Base-by-base conservation (phyloP, 1,140 invertebrate species). In the Megalonaias nervosa region DNA sequence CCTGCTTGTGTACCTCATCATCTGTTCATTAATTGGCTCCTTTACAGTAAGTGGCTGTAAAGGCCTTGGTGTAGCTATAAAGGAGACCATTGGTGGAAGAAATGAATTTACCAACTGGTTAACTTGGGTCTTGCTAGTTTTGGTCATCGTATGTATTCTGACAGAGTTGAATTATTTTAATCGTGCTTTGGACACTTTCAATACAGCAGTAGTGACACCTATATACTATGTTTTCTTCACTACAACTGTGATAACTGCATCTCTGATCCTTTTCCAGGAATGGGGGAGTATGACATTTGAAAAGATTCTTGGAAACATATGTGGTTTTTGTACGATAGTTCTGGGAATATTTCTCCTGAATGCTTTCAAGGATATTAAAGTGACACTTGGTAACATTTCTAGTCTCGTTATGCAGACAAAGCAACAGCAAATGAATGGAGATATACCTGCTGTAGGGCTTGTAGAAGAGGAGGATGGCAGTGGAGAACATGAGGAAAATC, bases 171-270 rank as follows among this genome's bases (percentile, higher is more conserved):
- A 97, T 91, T 99, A 98, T 92, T 92, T 99, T 64, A 99, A 99
- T 91, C 93, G 92, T 84, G 92, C 93, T 0, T 90, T 99, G 67
- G 98, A 99, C 89, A 94, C 97, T 71, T 99, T 98, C 88, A 97
- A 97, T 87, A 99, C 97, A 0, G 95, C 95, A 67, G 93, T 99
- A 82, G 98, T 99, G 1, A 99, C 97, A 1, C 98, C 98, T 0
- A 94, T 99, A 23, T 99, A 99, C 90, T 99, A 99, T 91, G 98
- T 99, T 1, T 95, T 98, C 91, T 99, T 99, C 87, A 99, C 98
- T 12, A 94, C 96, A 0, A 94, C 97, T 89, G 98, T 99, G 1
- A 96, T 99, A 75, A 92, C 95, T 26, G 96, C 96, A 1, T 98
- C 97, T 0, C 93, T 88, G 15, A 88, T 91, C 48, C 82, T 91